Percentiles rank a stretch among this genome's conserved stretches.
phyloP scores from a whole-genome alignment of 2,113 vertebrate species.

The Rhinolophus sinicus region DNA sequence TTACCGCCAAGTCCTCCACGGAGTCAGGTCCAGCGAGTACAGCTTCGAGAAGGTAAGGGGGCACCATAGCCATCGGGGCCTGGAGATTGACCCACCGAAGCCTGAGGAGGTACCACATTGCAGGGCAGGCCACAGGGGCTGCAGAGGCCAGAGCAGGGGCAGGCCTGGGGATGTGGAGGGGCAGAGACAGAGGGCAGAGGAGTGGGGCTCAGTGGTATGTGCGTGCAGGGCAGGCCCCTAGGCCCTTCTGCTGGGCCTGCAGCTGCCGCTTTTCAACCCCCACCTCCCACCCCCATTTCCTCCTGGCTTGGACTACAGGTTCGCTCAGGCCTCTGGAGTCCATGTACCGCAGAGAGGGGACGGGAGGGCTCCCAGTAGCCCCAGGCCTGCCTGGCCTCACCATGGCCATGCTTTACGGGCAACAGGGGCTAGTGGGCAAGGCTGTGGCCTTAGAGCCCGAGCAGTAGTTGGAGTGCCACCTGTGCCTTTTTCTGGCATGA shows the following conservation, averaged over 20 bases:
- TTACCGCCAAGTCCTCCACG: conserved; percentile 93
- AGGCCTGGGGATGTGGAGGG: not conserved
- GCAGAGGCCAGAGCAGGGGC: too few relatives aligned
- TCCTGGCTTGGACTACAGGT: not conserved
- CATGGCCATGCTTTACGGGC: not conserved
- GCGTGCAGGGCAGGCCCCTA: not conserved
- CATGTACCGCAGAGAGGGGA: not conserved
- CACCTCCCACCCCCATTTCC: not conserved
- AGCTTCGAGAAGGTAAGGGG: conserved; percentile 89
- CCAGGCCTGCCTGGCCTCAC: not conserved
- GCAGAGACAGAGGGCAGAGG: too few relatives aligned
- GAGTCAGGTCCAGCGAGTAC: conserved; percentile 94
- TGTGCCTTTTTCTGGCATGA: not conserved
- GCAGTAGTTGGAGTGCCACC: not conserved
- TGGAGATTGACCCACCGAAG: not conserved
- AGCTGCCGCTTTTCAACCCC: not conserved
- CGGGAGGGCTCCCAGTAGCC: not conserved
- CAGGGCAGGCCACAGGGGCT: not conserved
- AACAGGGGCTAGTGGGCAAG: not conserved
- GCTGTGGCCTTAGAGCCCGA: not conserved
- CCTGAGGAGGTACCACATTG: not conserved
- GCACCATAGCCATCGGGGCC: rapidly evolving
- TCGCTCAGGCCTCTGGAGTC: too few relatives aligned
- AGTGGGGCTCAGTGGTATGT: rapidly evolving
- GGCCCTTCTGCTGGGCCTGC: not conserved